These are phyloP conservation scores for Euspilapteryx auroguttella DNA, from an alignment of 2,888 invertebrate species.

Conservation along the genomic window DNA sequence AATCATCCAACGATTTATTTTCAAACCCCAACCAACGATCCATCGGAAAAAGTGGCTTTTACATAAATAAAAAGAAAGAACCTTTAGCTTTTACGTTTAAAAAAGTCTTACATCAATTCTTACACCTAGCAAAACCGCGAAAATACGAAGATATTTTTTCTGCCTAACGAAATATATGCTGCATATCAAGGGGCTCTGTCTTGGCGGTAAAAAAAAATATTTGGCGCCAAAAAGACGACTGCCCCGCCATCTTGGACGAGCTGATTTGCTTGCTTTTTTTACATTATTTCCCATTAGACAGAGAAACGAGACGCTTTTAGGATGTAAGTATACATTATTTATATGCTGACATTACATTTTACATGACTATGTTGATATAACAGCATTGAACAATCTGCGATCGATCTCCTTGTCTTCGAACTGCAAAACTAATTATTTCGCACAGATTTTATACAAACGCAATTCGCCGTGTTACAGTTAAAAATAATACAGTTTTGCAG, in stretches of 20 bases:
- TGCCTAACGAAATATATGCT: conserved; percentile 20
- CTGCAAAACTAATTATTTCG: no score
- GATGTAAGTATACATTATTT: conserved; percentile 19
- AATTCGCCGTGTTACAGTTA: no score
- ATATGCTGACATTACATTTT: not conserved
- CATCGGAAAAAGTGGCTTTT: conserved; percentile 49
- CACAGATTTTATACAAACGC: no score
- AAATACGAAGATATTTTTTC: conserved; percentile 12
- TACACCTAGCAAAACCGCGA: conserved; percentile 46
- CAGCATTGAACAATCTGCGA: no score
- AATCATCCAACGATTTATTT: conserved; percentile 22
- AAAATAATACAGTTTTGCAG: no score
- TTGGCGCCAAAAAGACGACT: not conserved
- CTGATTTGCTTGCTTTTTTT: not conserved
- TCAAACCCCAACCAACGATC: conserved; percentile 27
- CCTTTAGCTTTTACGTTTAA: conserved; percentile 35
- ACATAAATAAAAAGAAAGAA: conserved; percentile 49
- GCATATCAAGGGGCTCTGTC: no score
- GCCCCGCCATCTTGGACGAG: not conserved
- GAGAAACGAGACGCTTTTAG: no score
- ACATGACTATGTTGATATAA: no score
- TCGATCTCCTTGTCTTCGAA: no score
- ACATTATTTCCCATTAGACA: conserved; percentile 1
- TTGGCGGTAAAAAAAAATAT: not conserved
- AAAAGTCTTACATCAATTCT: conserved; percentile 43